A percentile compares a stretch with the other conserved stretches of the same genome.
phyloP scores from a whole-genome alignment of 2,888 invertebrate species.

The Plemyria rubiginata region DNA sequence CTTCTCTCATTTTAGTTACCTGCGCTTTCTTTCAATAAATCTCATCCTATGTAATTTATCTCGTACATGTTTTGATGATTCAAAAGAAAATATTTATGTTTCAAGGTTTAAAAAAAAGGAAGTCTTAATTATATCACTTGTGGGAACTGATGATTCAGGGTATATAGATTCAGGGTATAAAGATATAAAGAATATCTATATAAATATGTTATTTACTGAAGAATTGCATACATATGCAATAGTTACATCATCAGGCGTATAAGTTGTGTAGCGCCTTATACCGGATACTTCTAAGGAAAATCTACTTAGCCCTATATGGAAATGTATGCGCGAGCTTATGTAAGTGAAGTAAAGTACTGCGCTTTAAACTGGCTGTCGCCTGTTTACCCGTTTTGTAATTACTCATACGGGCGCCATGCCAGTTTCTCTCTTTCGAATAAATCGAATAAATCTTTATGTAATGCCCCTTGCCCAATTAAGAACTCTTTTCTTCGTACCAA shows the following conservation, averaged over 20 bases:
- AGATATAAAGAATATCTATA: too few relatives aligned
- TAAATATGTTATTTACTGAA: slow-evolving; percentile 8
- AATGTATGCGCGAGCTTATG: slow-evolving; percentile 48
- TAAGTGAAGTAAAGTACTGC: slow-evolving; percentile 45
- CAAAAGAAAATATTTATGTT: too few relatives aligned
- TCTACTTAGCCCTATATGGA: slow-evolving; percentile 64
- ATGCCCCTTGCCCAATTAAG: background rate
- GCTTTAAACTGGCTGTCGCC: slow-evolving; percentile 34
- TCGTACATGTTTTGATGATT: too few relatives aligned
- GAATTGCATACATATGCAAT: slow-evolving; percentile 4
- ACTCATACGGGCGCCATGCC: background rate
- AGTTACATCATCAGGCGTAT: slow-evolving; percentile 61
- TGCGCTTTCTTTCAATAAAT: too few relatives aligned
- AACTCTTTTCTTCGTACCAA: background rate
- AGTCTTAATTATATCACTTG: too few relatives aligned
- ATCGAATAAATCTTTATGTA: background rate
- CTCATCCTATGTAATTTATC: too few relatives aligned
- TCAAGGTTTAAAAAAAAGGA: too few relatives aligned
- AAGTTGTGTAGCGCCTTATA: slow-evolving; percentile 47
- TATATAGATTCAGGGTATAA: too few relatives aligned
- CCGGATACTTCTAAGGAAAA: slow-evolving; percentile 65
- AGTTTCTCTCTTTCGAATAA: too few relatives aligned
- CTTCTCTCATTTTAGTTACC: too few relatives aligned
- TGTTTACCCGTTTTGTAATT: slow-evolving; percentile 47
- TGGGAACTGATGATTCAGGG: background rate